These are phyloP conservation scores for Mimas tiliae DNA, from an alignment of 2,888 invertebrate genomes.

Conservation along the genomic window DNA sequence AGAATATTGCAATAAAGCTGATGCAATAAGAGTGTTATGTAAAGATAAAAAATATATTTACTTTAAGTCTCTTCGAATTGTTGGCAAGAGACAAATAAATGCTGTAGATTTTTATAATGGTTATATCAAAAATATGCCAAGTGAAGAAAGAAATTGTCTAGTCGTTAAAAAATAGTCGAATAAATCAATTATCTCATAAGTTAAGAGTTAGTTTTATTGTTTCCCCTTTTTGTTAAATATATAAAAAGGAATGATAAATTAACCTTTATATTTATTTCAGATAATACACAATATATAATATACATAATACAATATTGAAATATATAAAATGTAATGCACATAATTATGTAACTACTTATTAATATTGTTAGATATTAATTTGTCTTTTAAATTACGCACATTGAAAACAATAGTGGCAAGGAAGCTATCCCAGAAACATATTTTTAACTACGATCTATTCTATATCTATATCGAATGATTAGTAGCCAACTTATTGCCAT, in stretches of 20 bases:
- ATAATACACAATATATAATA: neutral
- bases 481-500: too few relatives aligned
- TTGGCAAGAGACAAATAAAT: slow-evolving; percentile 89
- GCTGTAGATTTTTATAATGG: slow-evolving; percentile 95
- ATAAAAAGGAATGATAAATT: neutral
- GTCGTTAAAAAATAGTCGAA: slow-evolving; percentile 62
- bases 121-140: slow-evolving; percentile 86
- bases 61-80: slow-evolving; percentile 86
- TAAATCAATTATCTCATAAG: slow-evolving; percentile 32
- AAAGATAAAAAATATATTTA: slow-evolving; percentile 86
- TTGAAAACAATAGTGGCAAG: neutral
- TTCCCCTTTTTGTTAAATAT: neutral
- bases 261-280: neutral
- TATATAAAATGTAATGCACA: neutral
- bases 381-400: neutral
- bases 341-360: neutral
- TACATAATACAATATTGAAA: neutral
- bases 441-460: too few relatives aligned
- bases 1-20: slow-evolving; percentile 83
- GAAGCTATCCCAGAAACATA: too few relatives aligned
- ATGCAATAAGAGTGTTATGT: slow-evolving; percentile 88
- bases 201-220: neutral
- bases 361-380: neutral
- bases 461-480: too few relatives aligned
- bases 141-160: slow-evolving; percentile 60